Evolutionary conservation across 2,797 vertebrate species (phyloP), one percentile per base, ranked within the genome.

Genomic region (Pseudotriccus pelzelni): DNA sequence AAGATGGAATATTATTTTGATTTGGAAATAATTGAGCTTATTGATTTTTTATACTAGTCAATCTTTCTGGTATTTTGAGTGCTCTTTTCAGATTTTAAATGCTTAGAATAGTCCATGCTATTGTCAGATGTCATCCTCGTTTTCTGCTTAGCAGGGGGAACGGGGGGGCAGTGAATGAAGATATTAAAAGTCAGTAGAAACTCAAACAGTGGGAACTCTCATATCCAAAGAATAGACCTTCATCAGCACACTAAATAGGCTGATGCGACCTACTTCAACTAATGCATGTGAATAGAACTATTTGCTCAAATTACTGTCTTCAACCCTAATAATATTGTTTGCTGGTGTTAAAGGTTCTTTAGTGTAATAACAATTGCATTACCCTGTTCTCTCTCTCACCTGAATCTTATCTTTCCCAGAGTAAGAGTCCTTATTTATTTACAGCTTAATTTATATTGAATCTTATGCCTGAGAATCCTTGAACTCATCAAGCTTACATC

Each of bases 291-390:
- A 90, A 90, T 80, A 39, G 68, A 80, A 74, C 77, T 6, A 85
- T 89, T 93, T 93, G 49, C 78, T 72, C 68, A 88, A 94, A 95
- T 96, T 76, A 87, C 59, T 91, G 34, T 67, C 36, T 91, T 96
- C 79, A 78, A 44, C 44, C 23, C 53, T 83, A 92, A 80, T 82
- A 93, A 76, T 64, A 87, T 43, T 5, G 11, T 85, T 92, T 89
- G 49, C 74, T 74, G 67, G 32, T 87, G 67, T 68, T 89, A 89
- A 87, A 87, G 46, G 66, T 77, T 77, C 37, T 89, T 94, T 81
- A 66, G 69, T 44, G 62, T 78, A 89, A 81, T 81, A 85, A 89
- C 72, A 96, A 92, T 87, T 90, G 34, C 23, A 56, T 52, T 89
- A 44, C 24, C 47, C 56, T 85, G 53, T 79, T 39, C 47, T 79